A percentile compares a stretch with the other conserved stretches of the same genome.
Evolutionary conservation across 2,888 invertebrate species (phyloP).

Genomic region (Drosophila picticornis): DNA sequence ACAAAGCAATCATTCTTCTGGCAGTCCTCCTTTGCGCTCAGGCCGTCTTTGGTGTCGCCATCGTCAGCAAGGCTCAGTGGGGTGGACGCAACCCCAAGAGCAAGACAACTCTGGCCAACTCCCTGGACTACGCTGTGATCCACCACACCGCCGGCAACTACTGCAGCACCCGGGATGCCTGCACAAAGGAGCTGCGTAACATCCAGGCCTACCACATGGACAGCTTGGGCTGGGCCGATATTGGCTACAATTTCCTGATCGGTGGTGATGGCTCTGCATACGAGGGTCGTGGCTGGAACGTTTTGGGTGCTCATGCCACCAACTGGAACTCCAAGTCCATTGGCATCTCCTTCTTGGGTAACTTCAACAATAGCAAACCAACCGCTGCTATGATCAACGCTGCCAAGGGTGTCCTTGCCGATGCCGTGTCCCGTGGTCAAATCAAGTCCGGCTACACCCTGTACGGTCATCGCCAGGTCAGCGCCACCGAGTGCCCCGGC

Average conservation of each 20-base stretch:
- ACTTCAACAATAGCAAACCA: slow-evolving; percentile 58
- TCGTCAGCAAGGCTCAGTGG: slow-evolving; percentile 66
- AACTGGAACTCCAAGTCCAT: slow-evolving; percentile 75
- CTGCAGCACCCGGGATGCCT: slow-evolving; percentile 61
- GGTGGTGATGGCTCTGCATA: slow-evolving; percentile 80
- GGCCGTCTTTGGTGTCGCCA: slow-evolving; percentile 53
- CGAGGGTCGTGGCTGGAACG: slow-evolving; percentile 76
- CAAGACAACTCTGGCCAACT: slow-evolving; percentile 45
- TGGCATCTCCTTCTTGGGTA: slow-evolving; percentile 80
- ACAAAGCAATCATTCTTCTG: slow-evolving; percentile 52
- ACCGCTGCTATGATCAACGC: slow-evolving; percentile 62
- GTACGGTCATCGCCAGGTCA: slow-evolving; percentile 79
- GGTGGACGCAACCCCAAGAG: slow-evolving; percentile 69
- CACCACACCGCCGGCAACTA: slow-evolving; percentile 73
- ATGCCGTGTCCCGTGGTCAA: slow-evolving; percentile 64
- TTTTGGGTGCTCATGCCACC: slow-evolving; percentile 74
- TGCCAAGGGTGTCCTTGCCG: slow-evolving; percentile 68
- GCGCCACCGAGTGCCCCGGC: slow-evolving; percentile 81
- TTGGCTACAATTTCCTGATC: slow-evolving; percentile 77
- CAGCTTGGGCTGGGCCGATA: slow-evolving; percentile 71
- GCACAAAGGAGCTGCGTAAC: slow-evolving; percentile 62
- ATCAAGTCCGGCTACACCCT: slow-evolving; percentile 56
- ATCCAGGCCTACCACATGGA: slow-evolving; percentile 79
- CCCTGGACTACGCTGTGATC: slow-evolving; percentile 61
- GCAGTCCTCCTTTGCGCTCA: slow-evolving; percentile 53